phyloP scores from a whole-genome alignment of 2,888 invertebrate genomes.

The Gasteruption jaculator region DNA sequence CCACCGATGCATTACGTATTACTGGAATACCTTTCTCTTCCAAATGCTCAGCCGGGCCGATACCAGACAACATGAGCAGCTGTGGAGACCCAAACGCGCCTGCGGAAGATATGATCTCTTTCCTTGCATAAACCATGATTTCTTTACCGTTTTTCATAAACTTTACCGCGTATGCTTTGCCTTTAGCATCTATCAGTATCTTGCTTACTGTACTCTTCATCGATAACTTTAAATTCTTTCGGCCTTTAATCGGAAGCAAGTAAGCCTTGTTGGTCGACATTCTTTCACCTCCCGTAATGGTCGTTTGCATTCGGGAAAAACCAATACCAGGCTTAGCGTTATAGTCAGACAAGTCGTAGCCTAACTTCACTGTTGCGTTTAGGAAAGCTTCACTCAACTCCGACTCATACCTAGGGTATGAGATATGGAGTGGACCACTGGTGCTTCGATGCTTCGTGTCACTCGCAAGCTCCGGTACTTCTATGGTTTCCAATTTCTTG shows the following conservation, averaged over 20 bases:
- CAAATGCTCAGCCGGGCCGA: conserved; percentile 60
- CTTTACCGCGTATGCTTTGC: conserved; percentile 67
- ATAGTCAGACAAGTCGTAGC: conserved; percentile 64
- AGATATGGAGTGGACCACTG: conserved; percentile 59
- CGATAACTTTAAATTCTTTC: conserved; percentile 65
- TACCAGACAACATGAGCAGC: conserved; percentile 77
- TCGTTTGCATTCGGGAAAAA: conserved; percentile 64
- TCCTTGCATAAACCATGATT: conserved; percentile 59
- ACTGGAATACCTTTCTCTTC: conserved; percentile 56
- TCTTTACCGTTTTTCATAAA: conserved; percentile 55
- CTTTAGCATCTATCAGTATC: conserved; percentile 62
- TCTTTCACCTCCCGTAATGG: conserved; percentile 58
- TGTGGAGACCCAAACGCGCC: conserved; percentile 89
- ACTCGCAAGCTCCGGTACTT: conserved; percentile 44
- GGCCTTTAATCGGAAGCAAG: conserved; percentile 56
- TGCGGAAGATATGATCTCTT: conserved; percentile 80
- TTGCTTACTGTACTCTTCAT: conserved; percentile 60
- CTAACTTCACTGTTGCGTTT: conserved; percentile 59
- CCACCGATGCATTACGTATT: conserved; percentile 60
- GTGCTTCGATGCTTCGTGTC: conserved; percentile 56
- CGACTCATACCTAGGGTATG: conserved; percentile 56
- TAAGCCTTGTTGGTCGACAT: conserved; percentile 60
- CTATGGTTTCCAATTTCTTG: conserved; percentile 69
- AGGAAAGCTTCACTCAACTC: conserved; percentile 62
- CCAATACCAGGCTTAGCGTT: conserved; percentile 63